Evolutionary conservation across 2,888 invertebrate genomes (phyloP).

Genomic region (Dasypogon diadema): DNA sequence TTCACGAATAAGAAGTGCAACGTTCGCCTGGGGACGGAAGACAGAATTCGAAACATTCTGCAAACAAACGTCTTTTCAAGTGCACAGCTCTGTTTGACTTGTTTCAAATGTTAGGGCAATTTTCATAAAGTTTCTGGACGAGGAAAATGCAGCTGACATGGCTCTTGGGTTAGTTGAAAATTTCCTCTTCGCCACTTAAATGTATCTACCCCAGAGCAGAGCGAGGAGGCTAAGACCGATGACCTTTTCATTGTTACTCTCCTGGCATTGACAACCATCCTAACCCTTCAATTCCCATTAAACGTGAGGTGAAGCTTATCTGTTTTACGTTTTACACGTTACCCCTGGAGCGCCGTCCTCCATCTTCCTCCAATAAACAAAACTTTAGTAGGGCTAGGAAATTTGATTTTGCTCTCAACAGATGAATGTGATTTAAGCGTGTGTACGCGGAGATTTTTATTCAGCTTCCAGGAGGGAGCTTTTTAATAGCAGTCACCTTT

Average conservation of each 20-base stretch:
- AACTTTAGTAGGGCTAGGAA: not conserved
- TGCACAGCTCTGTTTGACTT: not conserved
- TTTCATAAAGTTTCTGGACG: not conserved
- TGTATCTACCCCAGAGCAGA: not conserved
- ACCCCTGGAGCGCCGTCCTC: not conserved
- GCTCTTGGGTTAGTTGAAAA: no score
- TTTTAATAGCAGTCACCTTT: slow-evolving; percentile 18
- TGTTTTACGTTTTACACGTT: not conserved
- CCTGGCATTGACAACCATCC: slow-evolving; percentile 30
- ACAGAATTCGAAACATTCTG: not conserved
- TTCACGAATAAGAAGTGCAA: slow-evolving; percentile 14
- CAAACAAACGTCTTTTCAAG: not conserved
- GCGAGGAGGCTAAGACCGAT: slow-evolving; percentile 10
- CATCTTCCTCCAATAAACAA: no score
- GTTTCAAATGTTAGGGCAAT: not conserved
- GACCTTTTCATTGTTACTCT: slow-evolving; percentile 25
- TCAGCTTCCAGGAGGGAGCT: not conserved
- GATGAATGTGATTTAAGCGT: not conserved
- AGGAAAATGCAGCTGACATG: not conserved
- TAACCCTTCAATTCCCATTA: slow-evolving; percentile 10
- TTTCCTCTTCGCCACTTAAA: not conserved
- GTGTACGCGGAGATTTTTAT: slow-evolving; percentile 14
- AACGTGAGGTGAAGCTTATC: slow-evolving; percentile 2
- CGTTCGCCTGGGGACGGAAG: not conserved
- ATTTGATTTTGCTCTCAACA: slow-evolving; percentile 7